Evolutionary conservation across 1,140 invertebrate species (phyloP), one percentile per base, ranked within the genome.

Genomic region (Heliconius melpomene): DNA sequence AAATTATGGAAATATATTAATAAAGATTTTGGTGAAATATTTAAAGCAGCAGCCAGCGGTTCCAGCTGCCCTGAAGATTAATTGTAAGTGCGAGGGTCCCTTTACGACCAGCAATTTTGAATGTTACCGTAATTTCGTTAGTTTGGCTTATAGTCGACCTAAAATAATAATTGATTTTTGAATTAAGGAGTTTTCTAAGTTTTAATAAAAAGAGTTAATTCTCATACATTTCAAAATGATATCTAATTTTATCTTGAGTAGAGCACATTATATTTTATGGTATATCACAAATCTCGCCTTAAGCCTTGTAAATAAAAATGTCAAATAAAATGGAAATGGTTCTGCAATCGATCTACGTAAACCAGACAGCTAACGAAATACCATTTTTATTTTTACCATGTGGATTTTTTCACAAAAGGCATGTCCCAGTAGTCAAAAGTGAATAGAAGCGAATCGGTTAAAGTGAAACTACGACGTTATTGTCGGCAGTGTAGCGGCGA

Each of bases 401-500:
- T 72, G 32, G 32, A 23, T 36, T 72, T 40, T 76, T 70, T 66
- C 23, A 76, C 73, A 70, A 70, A 76, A 66, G 23, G 20, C 36
- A 40, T 66, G 23, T 66, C 38, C 36, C 11, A 76, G 60, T 52
- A 38, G 29, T 38, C 11, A 23, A 38, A 75, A 75, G n/a, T 7
- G 29, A 75, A 75, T 46, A 23, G 54, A 38, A 75, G 23, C 36
- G 54, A 36, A n/a, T 54, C 54, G 74, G 38, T 75, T 60, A 60
- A 75, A 57, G 32, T 46, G 74, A 75, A 32, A 60, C 74, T 36
- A 20, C 36, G 18, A 66, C 38, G 32, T 75, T 60, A 36, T 23
- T 36, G 26, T 60, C 74, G 54, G 29, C 32, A 40, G 32, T 36
- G 52, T 36, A 60, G 36, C 26, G 60, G 40, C 6, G 8, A 26